These are phyloP conservation scores for Lepidocyrtoides sp. DNA, from an alignment of 2,888 invertebrate genomes.

Conservation along the genomic window DNA sequence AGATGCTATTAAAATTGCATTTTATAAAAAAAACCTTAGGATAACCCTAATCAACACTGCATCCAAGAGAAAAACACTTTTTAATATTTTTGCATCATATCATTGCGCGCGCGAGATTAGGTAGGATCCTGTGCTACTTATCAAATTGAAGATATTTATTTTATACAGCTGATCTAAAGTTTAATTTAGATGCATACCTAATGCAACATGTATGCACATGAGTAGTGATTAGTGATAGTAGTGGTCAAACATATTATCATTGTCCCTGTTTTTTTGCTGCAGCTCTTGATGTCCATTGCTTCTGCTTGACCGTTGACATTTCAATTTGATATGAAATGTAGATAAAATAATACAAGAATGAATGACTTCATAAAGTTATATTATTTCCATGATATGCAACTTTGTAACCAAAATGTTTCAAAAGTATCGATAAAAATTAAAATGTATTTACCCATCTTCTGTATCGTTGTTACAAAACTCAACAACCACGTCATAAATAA, in stretches of 20 bases:
- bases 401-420: conserved; percentile 53
- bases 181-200: background rate
- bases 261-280: background rate
- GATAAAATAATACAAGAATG: conserved; percentile 16
- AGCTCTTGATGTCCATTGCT: background rate
- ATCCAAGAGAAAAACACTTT: background rate
- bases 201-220: background rate
- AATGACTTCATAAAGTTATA: conserved; percentile 23
- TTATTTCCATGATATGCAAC: conserved; percentile 30
- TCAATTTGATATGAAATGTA: background rate
- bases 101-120: background rate
- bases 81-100: background rate
- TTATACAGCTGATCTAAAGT: background rate
- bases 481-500: conserved; percentile 22
- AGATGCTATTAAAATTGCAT: background rate
- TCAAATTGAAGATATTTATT: background rate
- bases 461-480: background rate
- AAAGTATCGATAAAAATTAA: background rate
- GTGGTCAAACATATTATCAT: too few species aligned
- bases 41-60: background rate
- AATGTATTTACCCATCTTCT: background rate
- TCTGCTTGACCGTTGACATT: conserved; percentile 68
- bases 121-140: background rate
- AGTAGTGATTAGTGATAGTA: too few species aligned
- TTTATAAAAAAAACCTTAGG: background rate